Evolutionary conservation across 2,797 vertebrate species (phyloP).

Genomic region (Nannoperca obscura): DNA sequence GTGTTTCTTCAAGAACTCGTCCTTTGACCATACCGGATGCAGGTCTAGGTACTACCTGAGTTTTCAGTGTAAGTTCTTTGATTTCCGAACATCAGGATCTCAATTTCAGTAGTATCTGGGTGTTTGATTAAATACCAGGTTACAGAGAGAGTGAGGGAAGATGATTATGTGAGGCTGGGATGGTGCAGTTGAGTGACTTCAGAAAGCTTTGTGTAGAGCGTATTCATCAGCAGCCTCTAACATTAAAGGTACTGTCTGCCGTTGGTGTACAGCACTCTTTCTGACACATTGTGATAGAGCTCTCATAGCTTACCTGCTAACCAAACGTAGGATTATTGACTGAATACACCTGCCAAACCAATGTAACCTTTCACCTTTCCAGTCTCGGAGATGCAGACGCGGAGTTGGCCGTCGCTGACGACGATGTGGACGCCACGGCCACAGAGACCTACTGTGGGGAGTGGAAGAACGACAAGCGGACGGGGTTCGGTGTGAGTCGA

Average conservation of each 20-base stretch:
- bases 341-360: conserved; percentile 9
- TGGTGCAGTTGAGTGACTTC: not conserved
- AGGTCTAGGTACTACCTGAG: not conserved
- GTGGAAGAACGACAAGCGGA: conserved; percentile 97
- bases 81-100: not conserved
- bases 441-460: conserved; percentile 96
- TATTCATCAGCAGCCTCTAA: not conserved
- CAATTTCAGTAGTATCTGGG: not conserved
- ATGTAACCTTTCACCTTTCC: conserved; percentile 33
- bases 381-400: conserved; percentile 96
- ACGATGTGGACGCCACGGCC: conserved; percentile 95
- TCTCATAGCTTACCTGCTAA: not conserved
- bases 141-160: not conserved
- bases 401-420: conserved; percentile 91
- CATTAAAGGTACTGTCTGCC: not conserved
- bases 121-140: not conserved
- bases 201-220: not conserved
- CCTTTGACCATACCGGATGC: not conserved
- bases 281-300: not conserved
- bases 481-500: conserved; percentile 93
- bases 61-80: not conserved
- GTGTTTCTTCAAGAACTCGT: not conserved
- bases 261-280: not conserved
- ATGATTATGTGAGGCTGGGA: not conserved
- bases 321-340: not conserved